These are phyloP conservation scores for Antennarius striatus DNA, from an alignment of 2,113 vertebrate genomes.

Conservation along the genomic window DNA sequence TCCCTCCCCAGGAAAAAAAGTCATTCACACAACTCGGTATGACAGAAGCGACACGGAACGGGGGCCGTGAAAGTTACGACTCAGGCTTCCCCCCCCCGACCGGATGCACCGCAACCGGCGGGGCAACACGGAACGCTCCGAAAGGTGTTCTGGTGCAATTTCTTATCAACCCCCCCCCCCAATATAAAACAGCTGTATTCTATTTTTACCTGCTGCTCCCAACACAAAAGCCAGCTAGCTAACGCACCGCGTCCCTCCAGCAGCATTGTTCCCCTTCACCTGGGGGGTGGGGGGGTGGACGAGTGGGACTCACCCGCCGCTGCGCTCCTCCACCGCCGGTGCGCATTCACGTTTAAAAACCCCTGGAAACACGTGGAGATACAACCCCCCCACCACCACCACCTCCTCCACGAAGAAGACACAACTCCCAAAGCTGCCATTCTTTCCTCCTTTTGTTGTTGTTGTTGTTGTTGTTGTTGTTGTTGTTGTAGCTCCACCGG, in stretches of 20 bases:
- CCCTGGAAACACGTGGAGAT: slow-evolving; percentile 19
- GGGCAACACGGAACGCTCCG: background rate
- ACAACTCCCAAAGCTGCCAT: background rate
- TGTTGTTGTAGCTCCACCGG: too few relatives aligned
- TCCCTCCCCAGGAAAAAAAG: too few relatives aligned
- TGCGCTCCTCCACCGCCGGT: slow-evolving; percentile 5
- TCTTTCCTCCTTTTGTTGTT: slow-evolving; percentile 9
- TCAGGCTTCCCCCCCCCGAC: background rate
- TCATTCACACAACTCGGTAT: slow-evolving; percentile 14
- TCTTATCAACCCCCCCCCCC: slow-evolving; percentile 38
- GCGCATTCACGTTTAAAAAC: slow-evolving; percentile 16
- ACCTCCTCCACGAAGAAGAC: too few relatives aligned
- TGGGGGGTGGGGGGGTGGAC: slow-evolving; percentile 17
- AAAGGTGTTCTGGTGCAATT: slow-evolving; percentile 13
- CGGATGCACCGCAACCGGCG: too few relatives aligned
- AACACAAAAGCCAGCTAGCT: slow-evolving; percentile 39
- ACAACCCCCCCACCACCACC: too few relatives aligned
- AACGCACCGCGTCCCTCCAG: slow-evolving; percentile 40
- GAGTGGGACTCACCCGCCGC: slow-evolving; percentile 30
- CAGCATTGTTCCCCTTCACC: slow-evolving; percentile 67
- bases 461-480: too few relatives aligned
- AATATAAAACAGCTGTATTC: slow-evolving; percentile 52
- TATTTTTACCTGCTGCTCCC: slow-evolving; percentile 56
- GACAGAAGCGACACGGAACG: slow-evolving; percentile 4
- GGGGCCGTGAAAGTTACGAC: slow-evolving; percentile 63